Base-by-base conservation (phyloP, 92 coral and sea anemone species). In the Parazoanthus darwini region DNA sequence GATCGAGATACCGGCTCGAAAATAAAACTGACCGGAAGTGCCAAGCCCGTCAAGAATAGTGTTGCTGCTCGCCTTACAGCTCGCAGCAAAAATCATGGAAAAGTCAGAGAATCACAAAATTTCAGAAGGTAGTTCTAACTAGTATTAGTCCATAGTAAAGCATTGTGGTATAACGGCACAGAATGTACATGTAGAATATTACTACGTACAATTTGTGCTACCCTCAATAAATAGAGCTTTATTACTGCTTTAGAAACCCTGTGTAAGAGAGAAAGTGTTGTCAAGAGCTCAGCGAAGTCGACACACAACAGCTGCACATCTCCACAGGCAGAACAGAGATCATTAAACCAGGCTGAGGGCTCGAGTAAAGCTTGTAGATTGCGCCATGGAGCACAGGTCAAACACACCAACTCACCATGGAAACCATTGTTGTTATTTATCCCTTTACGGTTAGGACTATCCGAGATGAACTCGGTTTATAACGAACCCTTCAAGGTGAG, bases 391-490 rank as follows among this genome's bases (percentile, higher is more conserved):
- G 56, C 79, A 25, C 54, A 71, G 68, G 20, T 72, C 18, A 72
- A 84, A 14, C 66, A 71, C 26, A 13, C 33, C 43, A 50, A 86
- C 43, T 43, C 76, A 11, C 25, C 88, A 18, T 96, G 98, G 98
- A 93, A 95, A 91, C 98, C 98, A 38, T 85, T 96, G 16, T 88
- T 96, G 43, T 90, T 96, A 77, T 96, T 96, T 87, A 94, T 96
- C 65, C 98, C 98, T 13, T 89, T 96, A 51, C 89, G 98, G 87
- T 89, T 96, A 82, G 98, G 98, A 78, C 88, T 96, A 33, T 89
- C 98, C n/a, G 98, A 92, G 72, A 96, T 96, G 96, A 96, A 96
- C 83, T 88, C 95, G 78, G 94, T 96, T 58, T 96, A 96, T 78
- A 94, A 93, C 87, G 94, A 92, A 37, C 90, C 97, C 18, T 90